phyloP scores from a whole-genome alignment of 2,113 vertebrate genomes.

The Petroica traversi region DNA sequence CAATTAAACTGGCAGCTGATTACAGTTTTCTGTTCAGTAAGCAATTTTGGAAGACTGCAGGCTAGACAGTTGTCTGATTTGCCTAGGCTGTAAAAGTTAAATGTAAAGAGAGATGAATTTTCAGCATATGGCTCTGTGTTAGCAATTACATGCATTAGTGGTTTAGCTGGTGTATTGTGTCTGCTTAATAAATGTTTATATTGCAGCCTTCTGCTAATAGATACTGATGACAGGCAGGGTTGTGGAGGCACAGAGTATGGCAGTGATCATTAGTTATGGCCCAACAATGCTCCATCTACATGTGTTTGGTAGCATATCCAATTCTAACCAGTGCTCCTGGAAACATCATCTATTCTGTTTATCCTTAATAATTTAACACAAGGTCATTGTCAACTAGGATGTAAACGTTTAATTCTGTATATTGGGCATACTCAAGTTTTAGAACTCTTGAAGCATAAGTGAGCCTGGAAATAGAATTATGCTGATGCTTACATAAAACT shows the following conservation, averaged over 20 bases:
- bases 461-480: background rate
- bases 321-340: background rate
- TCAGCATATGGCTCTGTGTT: background rate
- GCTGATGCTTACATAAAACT: background rate
- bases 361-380: background rate
- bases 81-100: background rate
- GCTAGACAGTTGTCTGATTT: background rate
- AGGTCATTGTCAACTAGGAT: background rate
- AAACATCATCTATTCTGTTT: background rate
- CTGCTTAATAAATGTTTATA: constrained; percentile 13
- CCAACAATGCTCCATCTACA: background rate
- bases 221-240: background rate
- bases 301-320: background rate
- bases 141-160: background rate
- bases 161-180: background rate
- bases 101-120: background rate
- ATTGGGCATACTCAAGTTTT: background rate
- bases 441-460: background rate
- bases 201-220: background rate
- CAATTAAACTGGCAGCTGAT: background rate
- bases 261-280: background rate
- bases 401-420: background rate
- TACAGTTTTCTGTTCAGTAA: background rate
- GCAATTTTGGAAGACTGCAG: background rate
- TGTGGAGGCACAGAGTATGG: background rate